Conservation (phyloP, 2,888 invertebrate species). For the Onchidella celtica region DNA sequence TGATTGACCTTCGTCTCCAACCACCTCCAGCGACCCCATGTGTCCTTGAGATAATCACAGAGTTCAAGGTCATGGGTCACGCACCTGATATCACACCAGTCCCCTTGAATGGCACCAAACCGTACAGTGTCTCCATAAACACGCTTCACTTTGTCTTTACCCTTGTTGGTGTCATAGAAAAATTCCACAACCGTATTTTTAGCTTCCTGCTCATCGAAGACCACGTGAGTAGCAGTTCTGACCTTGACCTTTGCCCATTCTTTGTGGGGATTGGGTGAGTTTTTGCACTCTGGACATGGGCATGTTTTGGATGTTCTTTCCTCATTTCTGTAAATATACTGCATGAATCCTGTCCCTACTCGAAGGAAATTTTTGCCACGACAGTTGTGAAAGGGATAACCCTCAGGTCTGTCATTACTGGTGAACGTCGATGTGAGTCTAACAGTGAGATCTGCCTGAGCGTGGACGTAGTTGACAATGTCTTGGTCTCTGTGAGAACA, state of each 20-base stretch:
- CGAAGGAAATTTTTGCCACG: slow-evolving; percentile 13
- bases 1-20: slow-evolving; percentile 44
- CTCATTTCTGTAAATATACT: slow-evolving; percentile 35
- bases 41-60: slow-evolving; percentile 36
- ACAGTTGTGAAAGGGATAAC: slow-evolving; percentile 15
- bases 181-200: slow-evolving; percentile 33
- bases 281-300: slow-evolving; percentile 38
- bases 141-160: slow-evolving; percentile 13
- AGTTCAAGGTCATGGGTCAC: slow-evolving; percentile 43
- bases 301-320: slow-evolving; percentile 11
- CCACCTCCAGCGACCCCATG: slow-evolving; percentile 43
- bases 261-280: slow-evolving; percentile 5
- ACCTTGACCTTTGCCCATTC: slow-evolving; percentile 42
- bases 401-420: slow-evolving; percentile 7
- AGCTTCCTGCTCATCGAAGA: slow-evolving; percentile 41
- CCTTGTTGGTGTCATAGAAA: slow-evolving; percentile 31
- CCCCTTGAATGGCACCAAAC: slow-evolving; percentile 39
- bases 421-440: slow-evolving; percentile 19
- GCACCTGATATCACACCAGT: slow-evolving; percentile 44
- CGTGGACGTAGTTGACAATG: slow-evolving; percentile 30
- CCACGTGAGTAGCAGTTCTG: slow-evolving; percentile 42
- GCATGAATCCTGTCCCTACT: slow-evolving; percentile 30
- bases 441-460: slow-evolving; percentile 37
- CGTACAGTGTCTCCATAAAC: slow-evolving; percentile 29
- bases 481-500: slow-evolving; percentile 41